These are phyloP conservation scores for Endotricha flammealis DNA, from an alignment of 2,888 invertebrate species.

Conservation along the genomic window DNA sequence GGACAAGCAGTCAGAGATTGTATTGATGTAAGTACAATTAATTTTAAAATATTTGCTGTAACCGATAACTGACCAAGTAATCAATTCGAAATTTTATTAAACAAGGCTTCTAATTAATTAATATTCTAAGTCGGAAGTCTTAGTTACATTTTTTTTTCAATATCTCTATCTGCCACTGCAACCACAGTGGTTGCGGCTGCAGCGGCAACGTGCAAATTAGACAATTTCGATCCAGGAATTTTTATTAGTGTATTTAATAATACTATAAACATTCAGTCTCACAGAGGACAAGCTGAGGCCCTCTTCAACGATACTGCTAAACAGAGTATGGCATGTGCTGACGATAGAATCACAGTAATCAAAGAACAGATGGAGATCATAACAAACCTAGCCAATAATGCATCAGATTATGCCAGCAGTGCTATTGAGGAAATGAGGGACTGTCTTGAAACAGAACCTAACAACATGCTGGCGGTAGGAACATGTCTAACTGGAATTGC, in stretches of 20 bases:
- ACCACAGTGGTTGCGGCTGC: too few species aligned
- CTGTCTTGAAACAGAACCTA: slow-evolving; percentile 37
- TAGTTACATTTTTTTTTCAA: too few species aligned
- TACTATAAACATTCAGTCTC: too few species aligned
- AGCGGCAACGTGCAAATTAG: too few species aligned
- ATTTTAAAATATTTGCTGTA: slow-evolving; percentile 1
- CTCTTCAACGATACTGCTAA: slow-evolving; percentile 40
- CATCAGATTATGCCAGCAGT: slow-evolving; percentile 33
- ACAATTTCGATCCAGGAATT: too few species aligned
- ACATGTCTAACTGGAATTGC: slow-evolving; percentile 49
- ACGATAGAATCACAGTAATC: slow-evolving; percentile 42
- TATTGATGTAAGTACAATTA: slow-evolving; percentile 42
- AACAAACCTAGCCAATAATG: slow-evolving; percentile 29
- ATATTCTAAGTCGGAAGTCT: too few species aligned
- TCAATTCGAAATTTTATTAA: too few species aligned
- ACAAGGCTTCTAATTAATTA: too few species aligned
- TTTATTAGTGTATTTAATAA: too few species aligned
- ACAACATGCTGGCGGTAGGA: slow-evolving; percentile 39
- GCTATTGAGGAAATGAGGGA: slow-evolving; percentile 46
- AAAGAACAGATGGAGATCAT: slow-evolving; percentile 35
- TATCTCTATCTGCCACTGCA: too few species aligned
- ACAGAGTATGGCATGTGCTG: slow-evolving; percentile 42
- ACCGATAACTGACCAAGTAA: too few species aligned
- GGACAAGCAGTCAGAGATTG: slow-evolving; percentile 42
- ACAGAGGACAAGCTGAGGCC: slow-evolving; percentile 35